These are phyloP conservation scores for Poecilus cupreus DNA, from an alignment of 2,888 invertebrate genomes.

Conservation along the genomic window DNA sequence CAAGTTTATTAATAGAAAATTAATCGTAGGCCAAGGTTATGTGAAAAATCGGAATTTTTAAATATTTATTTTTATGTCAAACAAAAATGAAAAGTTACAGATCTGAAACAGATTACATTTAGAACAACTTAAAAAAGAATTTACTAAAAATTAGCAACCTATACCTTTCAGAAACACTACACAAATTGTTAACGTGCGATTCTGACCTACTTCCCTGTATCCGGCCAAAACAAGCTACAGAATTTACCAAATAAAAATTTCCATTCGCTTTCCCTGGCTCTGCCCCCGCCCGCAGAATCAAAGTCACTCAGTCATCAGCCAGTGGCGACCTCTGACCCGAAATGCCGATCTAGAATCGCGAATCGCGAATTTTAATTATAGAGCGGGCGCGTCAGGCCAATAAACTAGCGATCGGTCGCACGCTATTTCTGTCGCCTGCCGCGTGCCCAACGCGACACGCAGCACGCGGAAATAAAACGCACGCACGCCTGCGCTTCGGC, in stretches of 20 bases:
- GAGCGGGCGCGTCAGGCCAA: constrained; percentile 46
- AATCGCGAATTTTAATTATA: constrained; percentile 49
- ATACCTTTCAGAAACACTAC: too few relatives aligned
- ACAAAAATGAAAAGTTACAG: neutral
- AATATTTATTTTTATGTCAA: neutral
- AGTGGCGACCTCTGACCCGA: neutral
- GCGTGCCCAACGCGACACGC: neutral
- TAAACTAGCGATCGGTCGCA: constrained; percentile 36
- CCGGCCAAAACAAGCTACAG: too few relatives aligned
- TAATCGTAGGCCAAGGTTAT: too few relatives aligned
- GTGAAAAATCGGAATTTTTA: neutral
- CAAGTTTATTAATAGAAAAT: too few relatives aligned
- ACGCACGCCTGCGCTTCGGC: neutral
- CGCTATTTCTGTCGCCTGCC: neutral
- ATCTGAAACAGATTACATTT: neutral
- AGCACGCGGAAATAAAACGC: constrained; percentile 13
- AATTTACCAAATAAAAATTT: too few relatives aligned
- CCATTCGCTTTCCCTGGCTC: too few relatives aligned
- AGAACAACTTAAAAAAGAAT: too few relatives aligned
- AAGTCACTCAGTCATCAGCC: neutral
- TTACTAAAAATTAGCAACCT: too few relatives aligned
- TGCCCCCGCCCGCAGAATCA: too few relatives aligned
- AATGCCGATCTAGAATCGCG: neutral
- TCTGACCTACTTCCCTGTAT: too few relatives aligned
- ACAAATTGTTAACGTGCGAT: too few relatives aligned